Base-by-base conservation (phyloP, 2,113 vertebrate genomes). In the Pteropus alecto region DNA sequence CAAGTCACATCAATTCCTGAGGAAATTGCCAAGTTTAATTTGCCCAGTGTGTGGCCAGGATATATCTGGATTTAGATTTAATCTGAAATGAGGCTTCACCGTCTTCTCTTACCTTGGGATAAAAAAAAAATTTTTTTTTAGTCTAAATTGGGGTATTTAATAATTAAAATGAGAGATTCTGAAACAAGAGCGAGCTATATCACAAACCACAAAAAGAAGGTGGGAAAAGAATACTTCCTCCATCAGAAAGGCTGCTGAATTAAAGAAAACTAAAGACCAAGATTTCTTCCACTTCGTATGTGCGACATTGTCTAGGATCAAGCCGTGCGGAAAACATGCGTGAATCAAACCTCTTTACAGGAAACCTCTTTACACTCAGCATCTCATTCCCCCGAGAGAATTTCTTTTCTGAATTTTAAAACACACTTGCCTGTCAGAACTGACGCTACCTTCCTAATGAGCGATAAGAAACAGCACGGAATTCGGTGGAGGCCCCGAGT, bases 401-500 rank as follows among this genome's bases (percentile, higher is more conserved):
- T 14, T 60, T 43, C 41, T 88, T 51, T 89, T 33, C 41, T 38
- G 88, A 79, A 85, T 54, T 30, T 54, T 63, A 85, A 41, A 60
- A 74, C 7, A n/a, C 14, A 38, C 38, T 38, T 38, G 38, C 28
- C 26, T 12, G 9, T 48, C 60, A 84, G 86, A 65, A 54, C 21
- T 18, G 30, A 21, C 7, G 33, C 8, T 11, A 16, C 33, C 61
- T 33, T 24, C 61, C 68, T 38, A 3, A 19, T 1, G 13, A 58
- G 9, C 19, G 5, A 5, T n/a, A 4, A n/a, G 46, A 35, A 43
- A 41, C 13, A 26, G 46, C 33, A 5, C 61, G 24, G 77, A 54
- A 10, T 15, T 76, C 16, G 6, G 26, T 6, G 58, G 46, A 19
- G 65, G 48, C 58, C 0, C 0, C 0, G 41, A 61, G 58, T 35